Conservation (phyloP, 2,113 vertebrate genomes). For the Asarcornis scutulata region DNA sequence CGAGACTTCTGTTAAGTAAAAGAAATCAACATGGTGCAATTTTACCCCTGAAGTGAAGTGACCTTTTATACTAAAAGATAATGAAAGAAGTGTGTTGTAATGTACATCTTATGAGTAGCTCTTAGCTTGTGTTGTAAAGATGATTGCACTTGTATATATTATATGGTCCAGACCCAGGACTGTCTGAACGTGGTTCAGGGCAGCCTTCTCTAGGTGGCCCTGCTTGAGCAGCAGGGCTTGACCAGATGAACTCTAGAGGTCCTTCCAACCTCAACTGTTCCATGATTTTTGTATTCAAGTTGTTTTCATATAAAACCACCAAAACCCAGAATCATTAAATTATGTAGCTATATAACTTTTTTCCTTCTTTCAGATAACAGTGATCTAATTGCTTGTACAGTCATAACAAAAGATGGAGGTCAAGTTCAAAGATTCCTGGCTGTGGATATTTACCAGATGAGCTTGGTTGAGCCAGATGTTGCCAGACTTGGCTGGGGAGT, state of each 20-base stretch:
- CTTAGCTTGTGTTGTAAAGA: background rate
- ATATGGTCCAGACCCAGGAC: background rate
- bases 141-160: background rate
- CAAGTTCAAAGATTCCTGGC: slow-evolving; percentile 95
- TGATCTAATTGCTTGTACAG: slow-evolving; percentile 95
- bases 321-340: background rate
- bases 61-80: background rate
- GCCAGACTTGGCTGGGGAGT: slow-evolving; percentile 97
- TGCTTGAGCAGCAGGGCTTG: background rate
- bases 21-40: background rate
- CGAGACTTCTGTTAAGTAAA: background rate
- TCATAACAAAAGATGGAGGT: slow-evolving; percentile 91
- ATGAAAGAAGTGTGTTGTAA: background rate
- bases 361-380: slow-evolving; percentile 88
- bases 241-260: background rate
- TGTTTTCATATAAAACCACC: background rate
- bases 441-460: slow-evolving; percentile 98
- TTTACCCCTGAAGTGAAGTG: background rate
- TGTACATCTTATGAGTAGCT: background rate
- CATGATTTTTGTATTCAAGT: background rate
- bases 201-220: background rate
- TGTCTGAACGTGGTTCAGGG: background rate
- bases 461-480: slow-evolving; percentile 93
- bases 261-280: background rate
- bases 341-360: background rate